Evolutionary conservation across 1,140 invertebrate species (phyloP).

Genomic region (Leptinotarsa texana): DNA sequence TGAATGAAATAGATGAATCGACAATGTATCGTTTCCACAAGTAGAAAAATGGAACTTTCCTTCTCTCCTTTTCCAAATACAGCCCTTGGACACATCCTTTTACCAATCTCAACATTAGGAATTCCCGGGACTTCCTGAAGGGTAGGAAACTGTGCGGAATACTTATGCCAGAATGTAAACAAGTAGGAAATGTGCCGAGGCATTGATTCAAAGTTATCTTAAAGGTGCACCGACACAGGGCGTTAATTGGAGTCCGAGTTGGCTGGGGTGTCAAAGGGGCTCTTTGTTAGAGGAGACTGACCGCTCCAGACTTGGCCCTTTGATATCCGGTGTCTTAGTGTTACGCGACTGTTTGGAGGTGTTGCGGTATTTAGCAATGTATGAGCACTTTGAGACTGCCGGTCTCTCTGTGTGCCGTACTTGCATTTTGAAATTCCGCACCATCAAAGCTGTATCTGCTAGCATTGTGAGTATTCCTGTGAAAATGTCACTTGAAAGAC

Average conservation of each 20-base stretch:
- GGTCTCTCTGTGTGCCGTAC: conserved; percentile 1
- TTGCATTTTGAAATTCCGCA: conserved; percentile 22
- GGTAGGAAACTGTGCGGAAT: neutral
- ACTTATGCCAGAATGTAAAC: conserved; percentile 20
- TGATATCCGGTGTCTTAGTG: conserved; percentile 55
- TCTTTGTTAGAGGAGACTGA: conserved; percentile 50
- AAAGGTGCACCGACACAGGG: conserved; percentile 50
- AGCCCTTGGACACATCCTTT: neutral
- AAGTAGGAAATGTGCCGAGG: conserved; percentile 10
- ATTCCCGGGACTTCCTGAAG: conserved; percentile 12
- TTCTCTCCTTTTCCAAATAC: neutral
- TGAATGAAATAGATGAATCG: no score
- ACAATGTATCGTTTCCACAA: no score
- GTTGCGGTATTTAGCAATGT: conserved; percentile 54
- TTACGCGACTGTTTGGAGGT: conserved; percentile 51
- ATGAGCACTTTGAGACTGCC: conserved; percentile 43
- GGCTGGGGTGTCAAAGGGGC: conserved; percentile 52
- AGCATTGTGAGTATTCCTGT: conserved; percentile 25
- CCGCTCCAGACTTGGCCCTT: conserved; percentile 51
- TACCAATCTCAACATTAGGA: neutral
- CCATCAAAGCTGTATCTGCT: conserved; percentile 15
- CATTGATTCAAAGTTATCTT: conserved; percentile 50
- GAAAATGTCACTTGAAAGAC: conserved; percentile 47
- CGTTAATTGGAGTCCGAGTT: conserved; percentile 54
- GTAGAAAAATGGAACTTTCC: neutral